Percentiles rank a stretch among this genome's conserved stretches.
Evolutionary conservation across 2,113 vertebrate genomes (phyloP).

Genomic region (Nematolebias whitei): DNA sequence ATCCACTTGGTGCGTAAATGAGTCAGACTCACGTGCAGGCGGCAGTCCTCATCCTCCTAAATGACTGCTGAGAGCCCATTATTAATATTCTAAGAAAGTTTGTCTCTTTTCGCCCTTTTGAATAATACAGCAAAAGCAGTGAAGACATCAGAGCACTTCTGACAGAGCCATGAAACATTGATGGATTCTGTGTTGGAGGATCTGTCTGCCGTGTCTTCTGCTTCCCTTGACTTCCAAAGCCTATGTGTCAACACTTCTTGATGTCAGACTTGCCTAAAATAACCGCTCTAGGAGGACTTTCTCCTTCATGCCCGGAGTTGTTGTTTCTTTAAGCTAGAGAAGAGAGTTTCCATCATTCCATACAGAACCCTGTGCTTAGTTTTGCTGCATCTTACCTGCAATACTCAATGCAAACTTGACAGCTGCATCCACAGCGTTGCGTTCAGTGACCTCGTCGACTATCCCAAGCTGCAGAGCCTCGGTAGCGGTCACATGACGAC

Average conservation of each 20-base stretch:
- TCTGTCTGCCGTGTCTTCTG: slow-evolving; percentile 49
- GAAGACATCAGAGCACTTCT: slow-evolving; percentile 74
- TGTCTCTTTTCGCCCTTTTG: slow-evolving; percentile 72
- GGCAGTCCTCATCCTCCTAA: slow-evolving; percentile 27
- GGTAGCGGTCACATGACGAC: slow-evolving; percentile 81
- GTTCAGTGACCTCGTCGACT: slow-evolving; percentile 85
- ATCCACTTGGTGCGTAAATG: slow-evolving; percentile 36
- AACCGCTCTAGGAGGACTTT: slow-evolving; percentile 39
- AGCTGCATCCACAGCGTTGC: slow-evolving; percentile 80
- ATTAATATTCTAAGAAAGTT: slow-evolving; percentile 75
- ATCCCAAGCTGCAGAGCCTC: slow-evolving; percentile 90
- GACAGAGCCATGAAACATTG: slow-evolving; percentile 78
- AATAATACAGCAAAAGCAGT: slow-evolving; percentile 76
- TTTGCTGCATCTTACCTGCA: slow-evolving; percentile 79
- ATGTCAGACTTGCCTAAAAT: slow-evolving; percentile 53
- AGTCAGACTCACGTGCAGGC: slow-evolving; percentile 15
- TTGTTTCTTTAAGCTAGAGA: slow-evolving; percentile 35
- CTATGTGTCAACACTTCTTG: slow-evolving; percentile 40
- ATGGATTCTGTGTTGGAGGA: slow-evolving; percentile 58
- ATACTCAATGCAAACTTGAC: slow-evolving; percentile 82
- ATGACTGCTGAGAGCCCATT: slow-evolving; percentile 27
- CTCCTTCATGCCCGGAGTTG: slow-evolving; percentile 14
- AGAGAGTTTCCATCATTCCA: slow-evolving; percentile 9
- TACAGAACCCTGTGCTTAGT: neutral
- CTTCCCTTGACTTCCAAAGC: slow-evolving; percentile 52